These are phyloP conservation scores for Toxostoma redivivum DNA, from an alignment of 2,113 vertebrate genomes.

Conservation along the genomic window DNA sequence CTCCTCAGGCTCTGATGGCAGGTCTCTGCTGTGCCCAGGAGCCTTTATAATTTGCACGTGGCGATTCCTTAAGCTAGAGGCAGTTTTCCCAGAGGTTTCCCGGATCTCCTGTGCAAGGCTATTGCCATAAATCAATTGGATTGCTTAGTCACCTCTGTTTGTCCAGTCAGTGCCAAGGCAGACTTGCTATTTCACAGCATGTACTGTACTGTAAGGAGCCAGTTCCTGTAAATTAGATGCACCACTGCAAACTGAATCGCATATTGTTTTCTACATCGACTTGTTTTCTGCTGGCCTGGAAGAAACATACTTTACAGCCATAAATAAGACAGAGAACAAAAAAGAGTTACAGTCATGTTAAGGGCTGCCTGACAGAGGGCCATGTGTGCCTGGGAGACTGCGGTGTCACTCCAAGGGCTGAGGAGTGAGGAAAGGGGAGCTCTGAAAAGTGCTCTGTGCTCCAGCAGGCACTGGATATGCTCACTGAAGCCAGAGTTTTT, in stretches of 20 bases:
- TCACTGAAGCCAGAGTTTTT: not conserved
- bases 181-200: constrained; percentile 60
- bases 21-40: not conserved
- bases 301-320: not conserved
- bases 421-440: not conserved
- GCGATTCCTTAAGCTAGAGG: not conserved
- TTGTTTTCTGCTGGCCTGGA: constrained; percentile 11
- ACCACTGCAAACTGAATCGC: not conserved
- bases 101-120: constrained; percentile 35
- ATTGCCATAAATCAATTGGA: constrained; percentile 36
- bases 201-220: constrained; percentile 48
- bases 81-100: constrained; percentile 50
- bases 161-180: constrained; percentile 40
- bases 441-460: not conserved
- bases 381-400: not conserved
- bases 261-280: not conserved
- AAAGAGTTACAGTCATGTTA: not conserved
- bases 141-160: constrained; percentile 64
- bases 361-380: not conserved
- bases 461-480: not conserved
- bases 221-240: constrained; percentile 52
- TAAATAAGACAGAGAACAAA: constrained; percentile 23
- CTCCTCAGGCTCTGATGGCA: not conserved
- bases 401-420: fast-evolving
- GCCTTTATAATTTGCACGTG: not conserved